A percentile compares a stretch with the other conserved stretches of the same genome.
phyloP scores from a whole-genome alignment of 2,888 invertebrate species.

The Portevinia maculata region DNA sequence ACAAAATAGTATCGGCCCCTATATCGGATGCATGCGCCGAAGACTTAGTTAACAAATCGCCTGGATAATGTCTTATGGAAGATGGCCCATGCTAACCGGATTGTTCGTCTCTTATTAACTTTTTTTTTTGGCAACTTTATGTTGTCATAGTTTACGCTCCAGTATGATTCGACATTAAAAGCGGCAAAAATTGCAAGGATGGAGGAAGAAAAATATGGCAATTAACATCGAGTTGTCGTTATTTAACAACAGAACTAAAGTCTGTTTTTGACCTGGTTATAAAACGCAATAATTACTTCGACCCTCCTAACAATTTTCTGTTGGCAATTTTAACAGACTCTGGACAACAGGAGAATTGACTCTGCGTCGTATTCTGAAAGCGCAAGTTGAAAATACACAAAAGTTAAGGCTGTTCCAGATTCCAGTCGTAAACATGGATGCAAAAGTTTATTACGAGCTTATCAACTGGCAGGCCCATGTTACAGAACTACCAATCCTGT shows the following conservation, averaged over 20 bases:
- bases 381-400: not conserved
- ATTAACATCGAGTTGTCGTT: not conserved
- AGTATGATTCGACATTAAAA: not conserved
- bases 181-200: not conserved
- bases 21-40: no score
- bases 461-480: not conserved
- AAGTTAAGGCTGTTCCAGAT: constrained; percentile 2
- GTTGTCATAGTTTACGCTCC: not conserved
- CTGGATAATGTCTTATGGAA: no score
- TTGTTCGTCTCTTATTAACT: no score
- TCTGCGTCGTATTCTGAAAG: no score
- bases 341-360: no score
- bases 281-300: not conserved
- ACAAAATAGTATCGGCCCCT: no score
- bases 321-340: no score
- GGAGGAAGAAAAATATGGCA: not conserved
- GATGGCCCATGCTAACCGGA: no score
- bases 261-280: not conserved
- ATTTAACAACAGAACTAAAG: not conserved
- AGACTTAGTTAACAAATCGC: no score
- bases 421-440: not conserved
- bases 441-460: constrained; percentile 4
- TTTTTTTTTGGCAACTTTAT: no score
- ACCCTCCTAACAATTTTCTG: no score
- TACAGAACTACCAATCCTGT: not conserved